Evolutionary conservation across 2,888 invertebrate species (phyloP).

Genomic region (Athrips mouffetella): DNA sequence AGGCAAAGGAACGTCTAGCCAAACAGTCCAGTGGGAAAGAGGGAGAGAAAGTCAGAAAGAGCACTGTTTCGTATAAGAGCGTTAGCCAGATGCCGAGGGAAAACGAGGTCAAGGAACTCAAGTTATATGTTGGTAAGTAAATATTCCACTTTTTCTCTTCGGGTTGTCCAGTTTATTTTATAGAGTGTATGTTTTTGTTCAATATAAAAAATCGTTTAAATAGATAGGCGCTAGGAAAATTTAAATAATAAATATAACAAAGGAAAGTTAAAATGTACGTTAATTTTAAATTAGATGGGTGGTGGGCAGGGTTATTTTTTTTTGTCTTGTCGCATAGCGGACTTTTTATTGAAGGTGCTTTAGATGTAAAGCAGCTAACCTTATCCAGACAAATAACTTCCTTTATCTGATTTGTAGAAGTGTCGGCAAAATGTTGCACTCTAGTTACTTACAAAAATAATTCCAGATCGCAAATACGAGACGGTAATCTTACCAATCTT

Average conservation of each 20-base stretch:
- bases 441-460: too few species aligned
- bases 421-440: too few species aligned
- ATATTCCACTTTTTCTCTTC: neutral
- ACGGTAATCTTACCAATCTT: conserved; percentile 98
- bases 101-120: conserved; percentile 93
- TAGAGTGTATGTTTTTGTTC: too few species aligned
- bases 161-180: neutral
- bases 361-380: too few species aligned
- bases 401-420: neutral
- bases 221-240: too few species aligned
- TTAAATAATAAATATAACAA: too few species aligned
- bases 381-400: neutral
- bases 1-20: conserved; percentile 94
- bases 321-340: too few species aligned
- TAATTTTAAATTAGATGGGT: too few species aligned
- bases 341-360: too few species aligned
- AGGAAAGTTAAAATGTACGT: too few species aligned
- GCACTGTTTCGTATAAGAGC: conserved; percentile 96
- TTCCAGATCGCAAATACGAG: conserved; percentile 94
- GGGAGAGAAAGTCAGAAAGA: conserved; percentile 93
- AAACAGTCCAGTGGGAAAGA: conserved; percentile 92
- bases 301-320: too few species aligned
- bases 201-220: too few species aligned
- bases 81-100: conserved; percentile 95
- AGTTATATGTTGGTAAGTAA: conserved; percentile 93